Evolutionary conservation across 2,888 invertebrate species (phyloP), one percentile per base, ranked within the genome.

Genomic region (Lepidochitona cinerea): DNA sequence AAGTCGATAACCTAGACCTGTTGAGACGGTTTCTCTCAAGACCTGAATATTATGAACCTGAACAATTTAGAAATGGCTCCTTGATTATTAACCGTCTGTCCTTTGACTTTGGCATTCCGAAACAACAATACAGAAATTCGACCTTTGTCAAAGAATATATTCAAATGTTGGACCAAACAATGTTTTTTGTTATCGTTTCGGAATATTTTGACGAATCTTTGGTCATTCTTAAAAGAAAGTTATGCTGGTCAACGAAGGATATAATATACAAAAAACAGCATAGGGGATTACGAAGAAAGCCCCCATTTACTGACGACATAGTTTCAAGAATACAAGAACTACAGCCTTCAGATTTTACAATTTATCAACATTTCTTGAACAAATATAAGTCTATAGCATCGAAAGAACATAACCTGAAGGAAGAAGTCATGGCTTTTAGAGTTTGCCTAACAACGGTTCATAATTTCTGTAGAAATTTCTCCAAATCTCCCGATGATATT

Each of bases 201-300:
- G 66, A 66, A 2, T 66, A 37, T 33, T 66, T 35, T 5, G 66
- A 66, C 26, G 33, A 66, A 26, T 66, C 66, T 37, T 37, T 66
- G 66, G 66, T 66, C 9, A 12, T 66, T 18, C 66, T 66, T 4
- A 66, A 66, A 66, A 1, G 37, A 18, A 37, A 35, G n/a, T n/a
- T 66, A 37, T 66, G 66, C n/a, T 66, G 66, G 66, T 23, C 66
- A n/a, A 37, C 29, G 3, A 66, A 66, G 26, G 66, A 66, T 66
- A 66, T 66, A 3, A 14, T 66, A 37, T 66, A 66, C 37, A 14
- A 66, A 23, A 26, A n/a, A 5, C 35, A 37, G 4, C 2, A 37
- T 7, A 66, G 2, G 18, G 29, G 66, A 32, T 18, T n/a, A n/a
- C n/a, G n/a, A n/a, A n/a, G n/a, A n/a, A n/a, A n/a, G n/a, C n/a